Percentiles rank a stretch among this genome's conserved stretches.
phyloP scores from a whole-genome alignment of 2,797 vertebrate genomes.

The Florisuga fusca region DNA sequence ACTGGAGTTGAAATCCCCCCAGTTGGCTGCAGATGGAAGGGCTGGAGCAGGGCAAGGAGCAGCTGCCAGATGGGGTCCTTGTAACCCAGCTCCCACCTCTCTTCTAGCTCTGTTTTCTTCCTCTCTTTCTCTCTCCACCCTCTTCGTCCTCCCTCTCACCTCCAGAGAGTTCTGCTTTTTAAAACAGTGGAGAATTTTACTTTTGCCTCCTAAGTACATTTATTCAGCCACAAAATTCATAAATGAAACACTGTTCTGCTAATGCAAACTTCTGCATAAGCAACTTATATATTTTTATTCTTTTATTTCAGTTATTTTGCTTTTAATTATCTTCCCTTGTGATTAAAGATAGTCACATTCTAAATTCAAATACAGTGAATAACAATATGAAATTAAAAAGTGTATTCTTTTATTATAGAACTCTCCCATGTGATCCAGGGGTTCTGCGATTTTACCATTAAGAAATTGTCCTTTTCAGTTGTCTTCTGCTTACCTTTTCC shows the following conservation, averaged over 20 bases:
- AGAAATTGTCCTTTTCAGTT: conserved; percentile 27
- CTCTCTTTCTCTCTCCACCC: background rate
- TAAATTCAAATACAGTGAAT: conserved; percentile 22
- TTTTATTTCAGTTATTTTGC: conserved; percentile 20
- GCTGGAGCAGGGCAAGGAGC: background rate
- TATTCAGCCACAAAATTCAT: background rate
- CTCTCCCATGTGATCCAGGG: background rate
- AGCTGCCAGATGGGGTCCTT: accelerated
- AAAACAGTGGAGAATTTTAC: background rate
- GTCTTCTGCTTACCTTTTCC: background rate
- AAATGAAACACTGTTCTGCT: background rate
- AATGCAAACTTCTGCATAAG: background rate
- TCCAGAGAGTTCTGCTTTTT: background rate
- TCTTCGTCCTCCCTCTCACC: background rate
- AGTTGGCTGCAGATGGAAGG: background rate
- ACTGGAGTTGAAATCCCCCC: background rate
- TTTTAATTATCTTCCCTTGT: conserved; percentile 29
- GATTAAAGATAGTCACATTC: conserved; percentile 2
- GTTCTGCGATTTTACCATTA: background rate
- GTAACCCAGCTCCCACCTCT: background rate
- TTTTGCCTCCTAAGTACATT: background rate
- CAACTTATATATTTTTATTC: conserved; percentile 2
- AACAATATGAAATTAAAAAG: background rate
- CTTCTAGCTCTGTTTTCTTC: background rate
- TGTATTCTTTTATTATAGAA: conserved; percentile 1